Evolutionary conservation across 2,113 vertebrate genomes (phyloP), one percentile per base, ranked within the genome.

Genomic region (Microcebus murinus): DNA sequence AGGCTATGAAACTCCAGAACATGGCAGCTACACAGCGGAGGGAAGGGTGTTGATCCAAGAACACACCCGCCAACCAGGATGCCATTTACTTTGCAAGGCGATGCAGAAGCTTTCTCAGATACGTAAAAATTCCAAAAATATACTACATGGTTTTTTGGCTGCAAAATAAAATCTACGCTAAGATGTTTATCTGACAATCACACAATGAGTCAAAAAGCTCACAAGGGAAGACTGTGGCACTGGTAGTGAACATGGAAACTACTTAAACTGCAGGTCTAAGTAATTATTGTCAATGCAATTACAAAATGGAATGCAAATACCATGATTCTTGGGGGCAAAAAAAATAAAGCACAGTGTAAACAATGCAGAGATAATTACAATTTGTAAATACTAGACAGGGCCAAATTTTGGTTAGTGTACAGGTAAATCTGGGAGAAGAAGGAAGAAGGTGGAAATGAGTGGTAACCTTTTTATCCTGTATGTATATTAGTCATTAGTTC

Each of bases 21-120:
- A 25, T n/a, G 21, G 31, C 31, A 74, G 9, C 23, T 70, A 17
- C 34, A 59, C 8, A 50, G 12, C 14, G 7, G 45, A 73, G 18
- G 45, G 18, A 42, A 71, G 67, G 34, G 20, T 63, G 74, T 84
- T 52, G 71, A 61, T 42, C 36, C 39, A 39, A 91, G 39, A 95
- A 74, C 8, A 57, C 23, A 79, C 9, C 21, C 7, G 4, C 31
- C 25, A 39, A n/a, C 1, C 65, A 77, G 76, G 84, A 48, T 20
- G 25, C 83, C n/a, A 42, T 61, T 91, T 68, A 27, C 74, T 96
- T 92, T 80, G 80, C 71, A 84, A 95, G n/a, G 73, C 61, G 90
- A 65, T n/a, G 39, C 48, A 74, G 7, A 65, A 57, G 31, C 48
- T 86, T 76, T 61, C 27, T 87, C 34, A 59, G 88, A 61, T 87